Evolutionary conservation across 2,797 vertebrate genomes (phyloP).

Genomic region (Lacerta viridis): DNA sequence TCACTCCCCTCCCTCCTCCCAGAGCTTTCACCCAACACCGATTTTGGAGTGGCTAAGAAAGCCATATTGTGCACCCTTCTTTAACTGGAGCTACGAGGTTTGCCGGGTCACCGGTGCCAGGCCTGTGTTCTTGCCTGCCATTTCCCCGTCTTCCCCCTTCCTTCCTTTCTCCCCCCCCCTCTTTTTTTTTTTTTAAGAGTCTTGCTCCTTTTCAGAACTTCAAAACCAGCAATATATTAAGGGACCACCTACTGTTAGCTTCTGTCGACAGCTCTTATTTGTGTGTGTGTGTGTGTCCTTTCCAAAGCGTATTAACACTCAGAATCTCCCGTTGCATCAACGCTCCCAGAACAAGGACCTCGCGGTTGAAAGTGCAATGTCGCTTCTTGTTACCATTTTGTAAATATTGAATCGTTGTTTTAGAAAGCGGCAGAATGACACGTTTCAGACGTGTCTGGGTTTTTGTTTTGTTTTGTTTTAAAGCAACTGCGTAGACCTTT

Average conservation of each 20-base stretch:
- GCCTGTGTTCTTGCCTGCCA: conserved; percentile 77
- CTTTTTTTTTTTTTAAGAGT: conserved; percentile 79
- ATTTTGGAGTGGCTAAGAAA: conserved; percentile 80
- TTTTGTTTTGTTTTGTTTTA: no score
- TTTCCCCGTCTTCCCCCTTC: conserved; percentile 70
- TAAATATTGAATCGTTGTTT: conserved; percentile 70
- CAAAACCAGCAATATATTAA: conserved; percentile 76
- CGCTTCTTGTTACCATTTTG: conserved; percentile 66
- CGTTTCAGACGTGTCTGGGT: conserved; percentile 8
- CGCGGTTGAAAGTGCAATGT: conserved; percentile 61
- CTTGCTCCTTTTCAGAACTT: conserved; percentile 76
- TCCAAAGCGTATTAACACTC: conserved; percentile 71
- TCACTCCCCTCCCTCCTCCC: background rate
- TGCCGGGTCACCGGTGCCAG: conserved; percentile 79
- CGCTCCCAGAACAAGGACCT: conserved; percentile 62
- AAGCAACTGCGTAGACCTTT: background rate
- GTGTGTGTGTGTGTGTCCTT: conserved; percentile 48
- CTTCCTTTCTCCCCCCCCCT: background rate
- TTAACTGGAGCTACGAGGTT: conserved; percentile 78
- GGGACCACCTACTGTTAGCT: conserved; percentile 72
- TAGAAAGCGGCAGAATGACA: conserved; percentile 56
- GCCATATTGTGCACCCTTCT: conserved; percentile 76
- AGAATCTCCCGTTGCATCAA: conserved; percentile 65
- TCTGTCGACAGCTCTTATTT: conserved; percentile 65
- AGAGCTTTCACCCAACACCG: conserved; percentile 49